phyloP scores from a whole-genome alignment of 2,888 invertebrate species.

The Heliconius ethilla region DNA sequence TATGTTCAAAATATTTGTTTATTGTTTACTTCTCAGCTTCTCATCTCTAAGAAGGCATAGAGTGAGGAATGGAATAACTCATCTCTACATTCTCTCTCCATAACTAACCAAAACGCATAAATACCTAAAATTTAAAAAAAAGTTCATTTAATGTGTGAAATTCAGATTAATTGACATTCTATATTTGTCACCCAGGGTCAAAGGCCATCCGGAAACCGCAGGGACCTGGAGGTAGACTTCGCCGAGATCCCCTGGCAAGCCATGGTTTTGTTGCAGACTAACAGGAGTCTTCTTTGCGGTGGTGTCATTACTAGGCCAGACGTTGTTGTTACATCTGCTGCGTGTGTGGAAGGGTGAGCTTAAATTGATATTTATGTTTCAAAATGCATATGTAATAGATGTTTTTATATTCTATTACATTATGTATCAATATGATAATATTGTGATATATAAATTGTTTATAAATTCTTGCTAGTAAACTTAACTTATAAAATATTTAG shows the following conservation, averaged over 20 bases:
- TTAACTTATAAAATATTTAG: no score
- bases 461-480: no score
- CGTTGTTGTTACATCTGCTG: conserved; percentile 89
- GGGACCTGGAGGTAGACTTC: conserved; percentile 85
- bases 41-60: no score
- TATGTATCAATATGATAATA: no score
- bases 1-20: no score
- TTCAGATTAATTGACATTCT: neutral
- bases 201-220: conserved; percentile 77
- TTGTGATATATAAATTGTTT: neutral
- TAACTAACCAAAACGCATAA: no score
- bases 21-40: no score
- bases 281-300: conserved; percentile 88
- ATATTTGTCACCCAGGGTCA: conserved; percentile 39
- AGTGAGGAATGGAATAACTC: no score
- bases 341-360: conserved; percentile 89
- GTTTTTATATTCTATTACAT: no score
- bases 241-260: conserved; percentile 95
- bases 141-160: neutral
- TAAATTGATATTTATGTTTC: neutral
- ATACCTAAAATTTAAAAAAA: no score
- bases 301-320: conserved; percentile 89
- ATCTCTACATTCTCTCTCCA: no score
- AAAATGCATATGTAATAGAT: neutral
- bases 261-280: conserved; percentile 88